A percentile compares a stretch with the other conserved stretches of the same genome.
phyloP scores from a whole-genome alignment of 2,888 invertebrate genomes.

The Ptychoptera albimana region DNA sequence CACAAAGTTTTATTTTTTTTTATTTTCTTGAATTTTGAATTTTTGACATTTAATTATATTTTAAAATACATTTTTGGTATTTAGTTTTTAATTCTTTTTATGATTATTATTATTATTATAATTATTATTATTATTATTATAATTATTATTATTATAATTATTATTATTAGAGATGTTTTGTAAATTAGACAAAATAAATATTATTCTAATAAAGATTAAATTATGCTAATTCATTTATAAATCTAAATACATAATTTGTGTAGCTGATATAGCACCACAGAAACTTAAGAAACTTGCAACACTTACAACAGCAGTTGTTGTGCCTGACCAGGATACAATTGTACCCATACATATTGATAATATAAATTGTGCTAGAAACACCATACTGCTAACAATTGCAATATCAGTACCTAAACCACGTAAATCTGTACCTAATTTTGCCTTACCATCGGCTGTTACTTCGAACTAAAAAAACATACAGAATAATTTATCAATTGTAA shows the following conservation, averaged over 20 bases:
- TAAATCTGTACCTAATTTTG: conserved; percentile 41
- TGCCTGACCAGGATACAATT: conserved; percentile 62
- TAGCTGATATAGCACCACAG: conserved; percentile 71
- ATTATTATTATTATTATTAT: no score
- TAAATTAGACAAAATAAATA: no score
- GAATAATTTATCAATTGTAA: background rate
- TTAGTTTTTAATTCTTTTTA: no score
- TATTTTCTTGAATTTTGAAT: no score
- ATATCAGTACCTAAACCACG: conserved; percentile 90
- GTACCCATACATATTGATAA: conserved; percentile 76
- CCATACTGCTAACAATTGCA: conserved; percentile 89
- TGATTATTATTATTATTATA: no score
- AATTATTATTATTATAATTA: no score
- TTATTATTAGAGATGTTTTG: no score
- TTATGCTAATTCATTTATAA: conserved; percentile 34
- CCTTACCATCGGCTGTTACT: conserved; percentile 36
- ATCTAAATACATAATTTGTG: conserved; percentile 78
- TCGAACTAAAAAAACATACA: conserved; percentile 37
- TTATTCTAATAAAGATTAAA: no score
- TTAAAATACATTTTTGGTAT: no score
- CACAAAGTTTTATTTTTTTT: no score
- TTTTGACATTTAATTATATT: no score
- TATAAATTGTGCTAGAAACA: conserved; percentile 86
- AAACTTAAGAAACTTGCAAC: conserved; percentile 73
- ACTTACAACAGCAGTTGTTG: conserved; percentile 77